phyloP scores from a whole-genome alignment of 2,797 vertebrate species.

The Cirrhinus mrigala region DNA sequence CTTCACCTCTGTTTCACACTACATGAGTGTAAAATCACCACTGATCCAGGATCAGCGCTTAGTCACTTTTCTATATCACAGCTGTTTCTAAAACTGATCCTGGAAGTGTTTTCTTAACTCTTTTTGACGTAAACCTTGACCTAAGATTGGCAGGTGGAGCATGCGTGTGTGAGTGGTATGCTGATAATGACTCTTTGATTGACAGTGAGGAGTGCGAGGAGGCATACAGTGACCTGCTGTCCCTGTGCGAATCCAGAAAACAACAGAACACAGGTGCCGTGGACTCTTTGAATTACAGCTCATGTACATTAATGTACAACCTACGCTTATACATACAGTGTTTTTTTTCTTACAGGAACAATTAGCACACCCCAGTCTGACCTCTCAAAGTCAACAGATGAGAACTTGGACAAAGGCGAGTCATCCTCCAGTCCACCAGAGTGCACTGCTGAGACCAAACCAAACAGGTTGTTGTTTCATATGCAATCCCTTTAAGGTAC shows the following conservation, averaged over 20 bases:
- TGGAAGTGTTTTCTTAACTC: neutral
- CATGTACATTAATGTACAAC: conserved; percentile 19
- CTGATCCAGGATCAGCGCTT: neutral
- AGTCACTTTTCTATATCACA: neutral
- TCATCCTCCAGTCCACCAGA: conserved; percentile 74
- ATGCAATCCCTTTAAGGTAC: neutral
- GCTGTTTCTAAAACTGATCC: neutral
- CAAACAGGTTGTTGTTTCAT: conserved; percentile 46
- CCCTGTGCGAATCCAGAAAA: conserved; percentile 73
- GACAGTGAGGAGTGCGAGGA: conserved; percentile 88
- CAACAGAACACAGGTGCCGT: conserved; percentile 69
- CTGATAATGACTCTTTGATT: conserved; percentile 65
- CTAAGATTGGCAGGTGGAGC: neutral
- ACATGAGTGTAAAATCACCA: neutral
- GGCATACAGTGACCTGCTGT: conserved; percentile 81
- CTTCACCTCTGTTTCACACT: conserved; percentile 14
- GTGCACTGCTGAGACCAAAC: conserved; percentile 61
- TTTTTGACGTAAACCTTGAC: neutral
- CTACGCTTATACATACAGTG: conserved; percentile 27
- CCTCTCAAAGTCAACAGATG: conserved; percentile 49
- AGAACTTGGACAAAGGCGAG: conserved; percentile 66
- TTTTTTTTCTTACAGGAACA: conserved; percentile 59
- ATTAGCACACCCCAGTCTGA: conserved; percentile 45
- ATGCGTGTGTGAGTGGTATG: conserved; percentile 22
- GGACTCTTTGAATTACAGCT: conserved; percentile 28